Evolutionary conservation across 2,797 vertebrate genomes (phyloP).

Genomic region (Apodemus agrarius): DNA sequence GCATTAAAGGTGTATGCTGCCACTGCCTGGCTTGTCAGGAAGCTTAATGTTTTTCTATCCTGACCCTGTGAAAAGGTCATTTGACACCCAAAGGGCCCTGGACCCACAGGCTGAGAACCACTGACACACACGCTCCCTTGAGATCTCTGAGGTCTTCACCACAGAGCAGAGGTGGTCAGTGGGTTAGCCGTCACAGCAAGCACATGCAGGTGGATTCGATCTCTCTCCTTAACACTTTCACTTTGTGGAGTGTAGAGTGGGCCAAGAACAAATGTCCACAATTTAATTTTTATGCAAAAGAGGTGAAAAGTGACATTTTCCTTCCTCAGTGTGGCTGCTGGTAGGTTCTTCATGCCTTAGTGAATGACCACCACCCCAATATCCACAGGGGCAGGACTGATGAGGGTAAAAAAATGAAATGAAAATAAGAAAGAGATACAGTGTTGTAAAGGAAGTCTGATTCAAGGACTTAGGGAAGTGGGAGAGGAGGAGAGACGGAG

Average conservation of each 20-base stretch:
- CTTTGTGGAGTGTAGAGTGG: not conserved
- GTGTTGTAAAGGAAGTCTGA: not conserved
- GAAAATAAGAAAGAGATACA: not conserved
- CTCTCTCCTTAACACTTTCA: not conserved
- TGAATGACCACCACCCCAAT: not conserved
- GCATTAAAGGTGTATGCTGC: not conserved
- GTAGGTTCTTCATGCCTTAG: not conserved
- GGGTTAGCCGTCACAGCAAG: not conserved
- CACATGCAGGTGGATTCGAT: not conserved
- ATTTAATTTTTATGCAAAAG: conserved; percentile 24
- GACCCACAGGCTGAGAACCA: not conserved
- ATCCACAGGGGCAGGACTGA: not conserved
- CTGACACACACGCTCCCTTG: not conserved
- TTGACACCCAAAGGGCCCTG: too few species aligned
- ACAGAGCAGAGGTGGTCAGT: not conserved
- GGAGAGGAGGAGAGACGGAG: not conserved
- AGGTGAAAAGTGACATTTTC: not conserved
- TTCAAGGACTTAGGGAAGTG: too few species aligned
- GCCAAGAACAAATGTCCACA: not conserved
- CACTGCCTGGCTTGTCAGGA: not conserved
- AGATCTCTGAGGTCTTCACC: not conserved
- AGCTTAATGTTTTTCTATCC: not conserved
- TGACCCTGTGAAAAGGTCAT: not conserved
- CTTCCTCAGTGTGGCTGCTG: not conserved
- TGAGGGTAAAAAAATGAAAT: not conserved